Percentiles rank a stretch among this genome's conserved stretches.
Evolutionary conservation across 1,140 invertebrate species (phyloP).

Genomic region (Scaptomyza montana): DNA sequence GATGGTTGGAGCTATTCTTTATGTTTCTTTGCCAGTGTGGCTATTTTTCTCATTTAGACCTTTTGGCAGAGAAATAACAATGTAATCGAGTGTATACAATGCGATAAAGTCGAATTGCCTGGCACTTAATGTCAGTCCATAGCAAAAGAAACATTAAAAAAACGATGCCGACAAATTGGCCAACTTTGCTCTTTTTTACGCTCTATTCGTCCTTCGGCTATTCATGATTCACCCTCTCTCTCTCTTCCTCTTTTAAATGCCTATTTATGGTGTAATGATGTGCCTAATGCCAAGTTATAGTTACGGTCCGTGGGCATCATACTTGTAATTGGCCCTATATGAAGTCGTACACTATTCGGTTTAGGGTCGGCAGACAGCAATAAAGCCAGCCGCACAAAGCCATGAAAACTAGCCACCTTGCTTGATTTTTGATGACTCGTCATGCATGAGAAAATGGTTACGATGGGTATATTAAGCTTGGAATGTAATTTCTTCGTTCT

Average conservation of each 20-base stretch:
- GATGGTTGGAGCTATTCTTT: background rate
- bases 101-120: conserved; percentile 67
- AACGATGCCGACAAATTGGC: conserved; percentile 58
- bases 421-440: background rate
- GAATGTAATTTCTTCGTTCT: no score
- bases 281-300: conserved; percentile 64
- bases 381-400: background rate
- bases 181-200: conserved; percentile 41
- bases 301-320: conserved; percentile 32
- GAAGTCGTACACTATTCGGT: background rate
- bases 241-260: background rate
- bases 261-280: conserved; percentile 21
- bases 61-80: conserved; percentile 61
- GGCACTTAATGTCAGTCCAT: conserved; percentile 37
- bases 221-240: background rate
- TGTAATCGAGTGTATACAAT: conserved; percentile 73
- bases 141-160: conserved; percentile 26
- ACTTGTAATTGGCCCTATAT: conserved; percentile 35
- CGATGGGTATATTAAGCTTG: background rate
- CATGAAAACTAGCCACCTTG: conserved; percentile 1
- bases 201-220: conserved; percentile 3
- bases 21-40: background rate
- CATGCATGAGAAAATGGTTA: background rate
- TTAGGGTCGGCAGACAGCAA: background rate
- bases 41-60: conserved; percentile 32